Conservation (phyloP, 2,797 vertebrate genomes). For the Coracias cyanogaster region DNA sequence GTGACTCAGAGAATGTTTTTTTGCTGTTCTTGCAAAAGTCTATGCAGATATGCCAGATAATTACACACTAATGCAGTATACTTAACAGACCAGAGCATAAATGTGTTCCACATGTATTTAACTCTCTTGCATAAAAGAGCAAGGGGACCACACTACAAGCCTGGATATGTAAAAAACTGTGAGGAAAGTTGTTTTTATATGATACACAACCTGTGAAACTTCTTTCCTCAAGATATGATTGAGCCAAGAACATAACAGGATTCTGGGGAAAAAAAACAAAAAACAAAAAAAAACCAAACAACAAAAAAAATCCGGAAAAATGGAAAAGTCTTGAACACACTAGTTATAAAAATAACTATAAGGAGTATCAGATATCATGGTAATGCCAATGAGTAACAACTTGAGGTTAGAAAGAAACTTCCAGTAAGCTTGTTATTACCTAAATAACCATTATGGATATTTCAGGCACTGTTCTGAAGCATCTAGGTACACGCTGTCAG, state of each 20-base stretch:
- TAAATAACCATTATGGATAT: not conserved
- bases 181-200: not conserved
- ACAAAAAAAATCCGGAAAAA: no score
- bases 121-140: not conserved
- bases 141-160: not conserved
- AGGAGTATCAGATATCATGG: not conserved
- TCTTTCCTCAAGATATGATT: not conserved
- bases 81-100: not conserved
- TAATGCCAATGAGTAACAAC: not conserved
- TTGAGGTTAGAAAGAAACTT: not conserved
- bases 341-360: not conserved
- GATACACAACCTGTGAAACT: not conserved
- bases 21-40: not conserved
- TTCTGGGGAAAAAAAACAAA: not conserved
- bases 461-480: not conserved
- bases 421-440: not conserved
- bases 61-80: not conserved
- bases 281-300: not conserved
- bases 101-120: not conserved
- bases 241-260: not conserved
- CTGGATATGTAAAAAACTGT: not conserved
- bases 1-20: not conserved
- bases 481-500: not conserved
- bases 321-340: not conserved
- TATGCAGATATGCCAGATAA: not conserved